Conservation (phyloP, 2,113 vertebrate genomes). For the Pogonocichla stellata region DNA sequence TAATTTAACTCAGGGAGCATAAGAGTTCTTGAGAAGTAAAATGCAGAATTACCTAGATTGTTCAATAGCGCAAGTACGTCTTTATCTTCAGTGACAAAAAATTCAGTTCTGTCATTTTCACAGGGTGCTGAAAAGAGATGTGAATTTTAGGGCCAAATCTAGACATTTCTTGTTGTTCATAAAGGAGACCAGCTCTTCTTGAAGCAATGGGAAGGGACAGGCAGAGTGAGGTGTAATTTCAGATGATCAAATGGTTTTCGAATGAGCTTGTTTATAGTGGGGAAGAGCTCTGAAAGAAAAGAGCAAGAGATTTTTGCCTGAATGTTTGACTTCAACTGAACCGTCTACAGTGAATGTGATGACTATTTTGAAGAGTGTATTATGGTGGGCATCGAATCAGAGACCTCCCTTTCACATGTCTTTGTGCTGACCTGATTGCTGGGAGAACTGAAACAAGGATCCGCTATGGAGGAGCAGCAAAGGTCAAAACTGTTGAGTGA, state of each 20-base stretch:
- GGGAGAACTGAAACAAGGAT: neutral
- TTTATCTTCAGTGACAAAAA: constrained; percentile 44
- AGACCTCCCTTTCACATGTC: neutral
- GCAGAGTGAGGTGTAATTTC: neutral
- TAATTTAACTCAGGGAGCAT: constrained; percentile 62
- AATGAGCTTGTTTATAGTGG: neutral
- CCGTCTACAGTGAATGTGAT: neutral
- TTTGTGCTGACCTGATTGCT: neutral
- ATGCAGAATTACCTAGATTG: constrained; percentile 48
- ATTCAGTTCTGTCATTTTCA: constrained; percentile 18
- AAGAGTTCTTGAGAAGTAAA: constrained; percentile 48
- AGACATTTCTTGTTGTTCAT: neutral
- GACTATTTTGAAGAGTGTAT: neutral
- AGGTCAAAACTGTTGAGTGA: neutral
- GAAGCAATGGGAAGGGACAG: neutral
- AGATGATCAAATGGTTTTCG: neutral
- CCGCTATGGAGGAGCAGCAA: neutral
- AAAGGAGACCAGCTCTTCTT: neutral
- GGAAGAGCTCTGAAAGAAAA: neutral
- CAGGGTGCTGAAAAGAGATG: neutral
- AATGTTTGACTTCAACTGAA: neutral
- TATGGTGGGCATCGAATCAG: neutral
- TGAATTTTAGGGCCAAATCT: neutral
- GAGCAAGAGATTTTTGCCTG: neutral
- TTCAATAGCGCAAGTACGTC: constrained; percentile 30